A percentile compares a stretch with the other conserved stretches of the same genome.
phyloP scores from a whole-genome alignment of 2,888 invertebrate genomes.

The Rotaria sp. region DNA sequence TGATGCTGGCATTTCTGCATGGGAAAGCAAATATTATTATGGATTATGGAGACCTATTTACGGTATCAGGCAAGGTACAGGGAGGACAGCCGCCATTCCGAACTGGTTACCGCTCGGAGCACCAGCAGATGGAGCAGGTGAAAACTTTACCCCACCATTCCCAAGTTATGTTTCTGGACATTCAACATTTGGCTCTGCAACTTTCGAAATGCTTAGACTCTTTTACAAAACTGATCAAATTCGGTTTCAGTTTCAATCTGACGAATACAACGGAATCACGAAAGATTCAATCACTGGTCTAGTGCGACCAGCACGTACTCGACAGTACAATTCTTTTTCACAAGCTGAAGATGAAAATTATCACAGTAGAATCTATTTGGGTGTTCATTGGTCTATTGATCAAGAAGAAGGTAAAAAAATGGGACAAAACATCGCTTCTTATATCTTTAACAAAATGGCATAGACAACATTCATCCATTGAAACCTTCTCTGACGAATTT shows the following conservation, averaged over 20 bases:
- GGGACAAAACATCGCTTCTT: too few relatives aligned
- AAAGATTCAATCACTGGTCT: background rate
- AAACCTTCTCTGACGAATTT: too few relatives aligned
- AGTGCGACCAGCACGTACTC: background rate
- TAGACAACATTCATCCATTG: too few relatives aligned
- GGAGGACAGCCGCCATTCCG: rapidly evolving
- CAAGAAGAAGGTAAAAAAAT: background rate
- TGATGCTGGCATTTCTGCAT: background rate
- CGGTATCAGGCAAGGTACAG: background rate
- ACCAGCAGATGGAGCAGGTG: background rate
- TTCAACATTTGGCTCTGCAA: background rate
- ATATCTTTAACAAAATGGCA: too few relatives aligned
- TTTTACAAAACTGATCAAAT: background rate
- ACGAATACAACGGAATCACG: background rate
- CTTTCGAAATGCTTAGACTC: background rate
- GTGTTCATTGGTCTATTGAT: background rate
- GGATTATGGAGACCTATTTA: background rate
- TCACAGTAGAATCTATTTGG: background rate
- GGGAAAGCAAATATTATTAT: background rate
- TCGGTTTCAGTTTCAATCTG: background rate
- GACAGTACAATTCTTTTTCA: background rate
- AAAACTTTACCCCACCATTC: background rate
- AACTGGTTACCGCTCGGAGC: background rate
- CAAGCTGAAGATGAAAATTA: background rate
- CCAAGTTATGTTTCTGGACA: background rate